Evolutionary conservation across 2,888 invertebrate genomes (phyloP).

Genomic region (Synergus gifuensis): DNA sequence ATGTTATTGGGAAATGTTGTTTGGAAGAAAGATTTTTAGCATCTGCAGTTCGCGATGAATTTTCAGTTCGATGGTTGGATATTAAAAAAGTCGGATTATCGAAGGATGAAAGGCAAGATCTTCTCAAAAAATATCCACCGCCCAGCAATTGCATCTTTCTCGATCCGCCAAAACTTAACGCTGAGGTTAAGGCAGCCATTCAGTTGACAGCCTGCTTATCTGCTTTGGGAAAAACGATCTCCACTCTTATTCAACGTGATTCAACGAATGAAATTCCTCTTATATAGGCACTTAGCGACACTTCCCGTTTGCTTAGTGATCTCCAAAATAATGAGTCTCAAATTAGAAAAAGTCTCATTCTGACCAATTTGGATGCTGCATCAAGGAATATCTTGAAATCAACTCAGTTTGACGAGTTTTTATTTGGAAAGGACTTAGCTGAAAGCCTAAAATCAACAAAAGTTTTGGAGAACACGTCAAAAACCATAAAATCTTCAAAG

Average conservation of each 20-base stretch:
- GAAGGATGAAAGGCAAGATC: constrained; percentile 23
- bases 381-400: constrained; percentile 44
- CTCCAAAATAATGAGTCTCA: constrained; percentile 48
- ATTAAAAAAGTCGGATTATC: constrained; percentile 39
- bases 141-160: constrained; percentile 41
- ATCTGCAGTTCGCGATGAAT: background rate
- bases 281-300: constrained; percentile 40
- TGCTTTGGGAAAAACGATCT: constrained; percentile 35
- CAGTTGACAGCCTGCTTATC: constrained; percentile 41
- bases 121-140: constrained; percentile 19
- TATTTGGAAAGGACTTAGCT: constrained; percentile 46
- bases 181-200: constrained; percentile 36
- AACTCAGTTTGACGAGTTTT: constrained; percentile 22
- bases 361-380: constrained; percentile 44
- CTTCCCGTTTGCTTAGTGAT: constrained; percentile 41
- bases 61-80: constrained; percentile 31
- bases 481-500: constrained; percentile 38
- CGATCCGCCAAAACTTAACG: constrained; percentile 41
- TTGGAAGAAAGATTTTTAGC: no score
- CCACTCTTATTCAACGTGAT: background rate
- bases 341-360: constrained; percentile 43
- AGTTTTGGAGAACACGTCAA: constrained; percentile 39
- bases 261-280: background rate
- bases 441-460: constrained; percentile 46
- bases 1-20: no score